phyloP scores from a whole-genome alignment of 2,113 vertebrate species.

The Xiphophorus maculatus region DNA sequence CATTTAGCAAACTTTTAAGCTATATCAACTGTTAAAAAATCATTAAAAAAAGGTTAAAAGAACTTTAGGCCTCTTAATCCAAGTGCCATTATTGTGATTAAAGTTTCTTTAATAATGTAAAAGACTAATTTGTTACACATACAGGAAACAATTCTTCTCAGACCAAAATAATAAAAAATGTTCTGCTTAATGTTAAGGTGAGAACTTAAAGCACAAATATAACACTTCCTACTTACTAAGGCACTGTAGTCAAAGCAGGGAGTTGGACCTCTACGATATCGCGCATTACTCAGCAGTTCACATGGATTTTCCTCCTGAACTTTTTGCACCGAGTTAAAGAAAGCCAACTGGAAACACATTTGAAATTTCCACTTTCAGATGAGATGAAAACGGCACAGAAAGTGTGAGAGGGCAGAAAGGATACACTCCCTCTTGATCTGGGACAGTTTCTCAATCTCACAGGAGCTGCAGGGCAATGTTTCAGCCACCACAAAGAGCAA shows the following conservation, averaged over 20 bases:
- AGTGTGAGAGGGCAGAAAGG: constrained; percentile 72
- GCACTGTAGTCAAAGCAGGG: constrained; percentile 97
- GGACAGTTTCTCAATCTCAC: constrained; percentile 88
- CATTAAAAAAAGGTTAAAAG: too few relatives aligned
- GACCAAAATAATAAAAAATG: neutral
- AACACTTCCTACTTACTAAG: constrained; percentile 80
- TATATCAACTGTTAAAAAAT: too few relatives aligned
- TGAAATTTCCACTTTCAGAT: neutral
- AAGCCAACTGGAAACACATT: neutral
- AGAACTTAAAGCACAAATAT: neutral
- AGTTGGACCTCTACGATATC: constrained; percentile 93
- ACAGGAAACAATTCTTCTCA: neutral
- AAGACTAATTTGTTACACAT: neutral
- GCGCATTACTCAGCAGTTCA: constrained; percentile 89
- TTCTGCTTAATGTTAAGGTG: neutral
- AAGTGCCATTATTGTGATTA: neutral
- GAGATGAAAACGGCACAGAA: neutral
- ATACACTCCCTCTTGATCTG: constrained; percentile 94
- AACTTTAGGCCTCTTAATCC: too few relatives aligned
- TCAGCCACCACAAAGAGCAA: constrained; percentile 96
- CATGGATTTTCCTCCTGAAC: constrained; percentile 95
- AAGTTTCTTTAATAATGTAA: neutral
- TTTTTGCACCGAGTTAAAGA: constrained; percentile 68
- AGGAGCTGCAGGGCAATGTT: constrained; percentile 94
- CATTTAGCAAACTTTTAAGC: neutral